These are phyloP conservation scores for Prenolepis imparis DNA, from an alignment of 2,888 invertebrate genomes.

Conservation along the genomic window DNA sequence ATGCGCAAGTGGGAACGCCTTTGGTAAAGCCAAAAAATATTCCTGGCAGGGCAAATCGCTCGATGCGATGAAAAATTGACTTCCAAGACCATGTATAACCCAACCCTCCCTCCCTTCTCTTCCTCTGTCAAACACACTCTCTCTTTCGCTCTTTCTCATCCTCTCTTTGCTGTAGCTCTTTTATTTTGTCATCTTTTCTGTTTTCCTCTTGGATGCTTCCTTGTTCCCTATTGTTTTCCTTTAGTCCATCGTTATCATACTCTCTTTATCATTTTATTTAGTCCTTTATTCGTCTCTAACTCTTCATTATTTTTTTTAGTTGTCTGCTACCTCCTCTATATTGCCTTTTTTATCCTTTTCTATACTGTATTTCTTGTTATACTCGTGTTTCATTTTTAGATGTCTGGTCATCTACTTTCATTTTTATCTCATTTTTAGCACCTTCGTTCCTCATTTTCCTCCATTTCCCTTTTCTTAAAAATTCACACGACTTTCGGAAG, in stretches of 20 bases:
- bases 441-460: not conserved
- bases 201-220: not conserved
- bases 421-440: not conserved
- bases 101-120: conserved; percentile 5
- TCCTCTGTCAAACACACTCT: not conserved
- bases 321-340: not conserved
- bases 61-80: conserved; percentile 58
- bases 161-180: not conserved
- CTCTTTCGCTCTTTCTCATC: not conserved
- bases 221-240: conserved; percentile 2
- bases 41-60: conserved; percentile 52
- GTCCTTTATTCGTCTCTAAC: not conserved
- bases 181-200: not conserved
- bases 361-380: not conserved
- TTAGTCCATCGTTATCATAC: not conserved
- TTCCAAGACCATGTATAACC: conserved; percentile 46
- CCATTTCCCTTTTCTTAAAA: not conserved
- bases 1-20: conserved; percentile 43
- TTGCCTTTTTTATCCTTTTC: not conserved
- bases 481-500: not conserved
- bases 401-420: not conserved
- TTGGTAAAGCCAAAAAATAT: conserved; percentile 39
- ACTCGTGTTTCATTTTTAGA: not conserved
- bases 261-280: conserved; percentile 8
- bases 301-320: not conserved